A percentile compares a stretch with the other conserved stretches of the same genome.
phyloP scores from a whole-genome alignment of 2,113 vertebrate genomes.

The Barnardius zonarius region DNA sequence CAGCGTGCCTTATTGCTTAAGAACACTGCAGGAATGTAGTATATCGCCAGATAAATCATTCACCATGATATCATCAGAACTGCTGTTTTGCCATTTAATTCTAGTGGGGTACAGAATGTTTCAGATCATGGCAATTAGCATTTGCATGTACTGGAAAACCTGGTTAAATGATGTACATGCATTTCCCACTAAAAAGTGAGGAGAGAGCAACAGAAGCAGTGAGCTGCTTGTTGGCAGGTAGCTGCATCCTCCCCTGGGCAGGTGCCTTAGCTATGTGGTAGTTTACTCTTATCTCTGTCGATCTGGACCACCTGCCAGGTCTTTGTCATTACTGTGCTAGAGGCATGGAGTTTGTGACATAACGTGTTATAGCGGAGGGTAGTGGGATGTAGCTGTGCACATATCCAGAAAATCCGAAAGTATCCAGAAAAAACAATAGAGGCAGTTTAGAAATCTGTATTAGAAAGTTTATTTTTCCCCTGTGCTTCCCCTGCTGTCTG shows the following conservation, averaged over 20 bases:
- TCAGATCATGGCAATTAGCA: constrained; percentile 26
- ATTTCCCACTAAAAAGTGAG: neutral
- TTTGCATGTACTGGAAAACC: constrained; percentile 9
- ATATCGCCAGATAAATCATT: constrained; percentile 43
- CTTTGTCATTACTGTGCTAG: neutral
- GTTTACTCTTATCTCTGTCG: constrained; percentile 13
- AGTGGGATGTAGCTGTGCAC: neutral
- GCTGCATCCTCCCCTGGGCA: neutral
- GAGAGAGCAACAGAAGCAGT: neutral
- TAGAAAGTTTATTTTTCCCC: neutral
- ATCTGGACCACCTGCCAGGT: constrained; percentile 10
- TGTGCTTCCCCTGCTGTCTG: neutral
- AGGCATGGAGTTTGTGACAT: neutral
- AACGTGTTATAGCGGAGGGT: neutral
- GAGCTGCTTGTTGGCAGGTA: neutral
- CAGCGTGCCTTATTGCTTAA: neutral
- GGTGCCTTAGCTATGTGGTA: neutral
- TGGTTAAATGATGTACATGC: neutral
- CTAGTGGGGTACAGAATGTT: constrained; percentile 40
- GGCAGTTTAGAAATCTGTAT: neutral
- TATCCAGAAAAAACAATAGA: neutral
- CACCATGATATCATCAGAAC: constrained; percentile 27
- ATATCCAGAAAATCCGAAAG: neutral
- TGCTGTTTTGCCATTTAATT: constrained; percentile 26
- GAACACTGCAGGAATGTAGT: constrained; percentile 6